Conservation (phyloP, 2,113 vertebrate species). For the Zingel zingel region DNA sequence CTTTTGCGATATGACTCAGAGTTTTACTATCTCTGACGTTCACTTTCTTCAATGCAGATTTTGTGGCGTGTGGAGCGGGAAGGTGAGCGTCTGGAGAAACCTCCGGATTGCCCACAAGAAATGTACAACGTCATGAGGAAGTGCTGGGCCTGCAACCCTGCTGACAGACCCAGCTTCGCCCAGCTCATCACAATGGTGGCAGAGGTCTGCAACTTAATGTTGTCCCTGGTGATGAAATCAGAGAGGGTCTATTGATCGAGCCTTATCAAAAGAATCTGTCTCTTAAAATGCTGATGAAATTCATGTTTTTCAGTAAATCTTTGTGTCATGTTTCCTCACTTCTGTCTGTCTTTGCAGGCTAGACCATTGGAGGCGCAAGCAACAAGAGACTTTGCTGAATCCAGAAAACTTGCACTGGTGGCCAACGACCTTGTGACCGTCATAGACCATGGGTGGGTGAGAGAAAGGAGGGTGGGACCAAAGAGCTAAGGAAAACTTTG, state of each 20-base stretch:
- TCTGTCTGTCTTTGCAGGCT: conserved; percentile 75
- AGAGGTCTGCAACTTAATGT: conserved; percentile 79
- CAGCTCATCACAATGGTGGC: conserved; percentile 81
- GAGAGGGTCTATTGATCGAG: background rate
- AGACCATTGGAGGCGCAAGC: conserved; percentile 86
- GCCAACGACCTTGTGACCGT: conserved; percentile 86
- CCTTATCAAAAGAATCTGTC: background rate
- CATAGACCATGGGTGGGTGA: conserved; percentile 87
- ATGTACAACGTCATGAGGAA: conserved; percentile 86
- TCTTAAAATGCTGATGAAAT: background rate
- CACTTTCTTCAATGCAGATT: conserved; percentile 79
- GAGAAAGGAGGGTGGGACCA: background rate
- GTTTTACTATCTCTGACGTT: background rate
- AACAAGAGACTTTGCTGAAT: conserved; percentile 83
- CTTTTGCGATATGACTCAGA: conserved; percentile 33
- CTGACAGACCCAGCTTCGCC: conserved; percentile 86
- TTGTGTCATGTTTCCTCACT: background rate
- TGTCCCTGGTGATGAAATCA: background rate
- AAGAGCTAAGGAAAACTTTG: background rate
- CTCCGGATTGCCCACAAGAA: conserved; percentile 86
- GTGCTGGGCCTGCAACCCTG: conserved; percentile 87
- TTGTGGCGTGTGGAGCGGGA: conserved; percentile 86
- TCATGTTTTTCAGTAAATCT: background rate
- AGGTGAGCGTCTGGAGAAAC: conserved; percentile 85
- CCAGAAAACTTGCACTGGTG: conserved; percentile 85